Base-by-base conservation (phyloP, 2,113 vertebrate species). In the Apus apus region DNA sequence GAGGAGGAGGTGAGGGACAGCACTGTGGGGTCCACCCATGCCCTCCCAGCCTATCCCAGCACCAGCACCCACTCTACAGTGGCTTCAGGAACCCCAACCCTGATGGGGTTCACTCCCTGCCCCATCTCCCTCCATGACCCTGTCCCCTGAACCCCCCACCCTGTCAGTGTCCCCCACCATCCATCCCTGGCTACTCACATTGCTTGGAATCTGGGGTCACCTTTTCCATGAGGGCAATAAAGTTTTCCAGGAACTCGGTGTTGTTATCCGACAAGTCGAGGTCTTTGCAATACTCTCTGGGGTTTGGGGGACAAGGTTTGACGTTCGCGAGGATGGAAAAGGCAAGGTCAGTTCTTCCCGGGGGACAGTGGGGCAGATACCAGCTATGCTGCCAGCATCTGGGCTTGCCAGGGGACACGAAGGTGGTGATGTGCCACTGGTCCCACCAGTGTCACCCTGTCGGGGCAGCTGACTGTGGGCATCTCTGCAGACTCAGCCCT, bases 141-240 rank as follows among this genome's bases (percentile, higher is more conserved):
- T 1, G 0, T 14, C 20, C 50, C 53, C 27, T 7, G 14, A 10
- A 26, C 6, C 9, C 19, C 36, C 6, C 5, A 51, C 21, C 4
- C 46, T 32, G 2, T 30, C n/a, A 6, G n/a, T 36, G 9, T 20
- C 86, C n/a, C 11, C n/a, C 9, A 4, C 9, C 58, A 85, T 36
- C 72, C 29, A 29, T 29, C 71, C 64, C 68, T 6, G 5, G 74
- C 61, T 97, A 98, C 99, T 99, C 97, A 99, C 99, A 99, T 98
- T 99, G 99, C 97, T 99, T 99, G 96, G 99, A 99, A 97, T 99
- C 99, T 18, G 99, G 99, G 27, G 99, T 99, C 98, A 99, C 99
- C 98, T 99, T 99, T 98, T 99, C 99, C 99, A 99, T 99, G 77
- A 99, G 99, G 87, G 99, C 98, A 88, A 99, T 99, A 97, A 99